A percentile compares a stretch with the other conserved stretches of the same genome.
phyloP scores from a whole-genome alignment of 2,888 invertebrate species.

The Pristionchus arcanus region DNA sequence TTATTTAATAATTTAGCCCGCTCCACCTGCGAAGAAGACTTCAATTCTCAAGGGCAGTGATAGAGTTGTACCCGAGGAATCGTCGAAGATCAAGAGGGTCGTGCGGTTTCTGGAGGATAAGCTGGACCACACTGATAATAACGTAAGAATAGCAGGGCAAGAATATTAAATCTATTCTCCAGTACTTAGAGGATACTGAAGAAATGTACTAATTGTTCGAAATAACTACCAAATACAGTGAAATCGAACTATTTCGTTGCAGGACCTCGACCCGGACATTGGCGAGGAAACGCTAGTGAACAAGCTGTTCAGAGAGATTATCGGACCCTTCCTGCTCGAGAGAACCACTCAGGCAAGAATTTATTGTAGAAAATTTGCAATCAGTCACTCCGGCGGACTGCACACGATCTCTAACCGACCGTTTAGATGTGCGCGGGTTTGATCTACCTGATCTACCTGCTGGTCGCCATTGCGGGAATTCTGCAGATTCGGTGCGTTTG shows the following conservation, averaged over 20 bases:
- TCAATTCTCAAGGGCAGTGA: slow-evolving; percentile 16
- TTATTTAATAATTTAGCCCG: slow-evolving; percentile 50
- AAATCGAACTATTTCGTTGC: background rate
- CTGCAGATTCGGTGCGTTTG: slow-evolving; percentile 60
- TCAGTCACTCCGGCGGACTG: background rate
- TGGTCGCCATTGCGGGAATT: slow-evolving; percentile 71
- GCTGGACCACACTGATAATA: slow-evolving; percentile 60
- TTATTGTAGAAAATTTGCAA: background rate
- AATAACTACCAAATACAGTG: background rate
- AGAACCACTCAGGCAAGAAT: slow-evolving; percentile 63
- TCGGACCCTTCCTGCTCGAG: slow-evolving; percentile 76
- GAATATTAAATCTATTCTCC: background rate
- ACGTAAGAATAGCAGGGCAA: background rate
- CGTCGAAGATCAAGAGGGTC: slow-evolving; percentile 59
- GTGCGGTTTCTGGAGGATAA: slow-evolving; percentile 62
- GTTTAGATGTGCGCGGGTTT: slow-evolving; percentile 62
- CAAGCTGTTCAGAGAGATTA: slow-evolving; percentile 75
- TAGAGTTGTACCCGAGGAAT: slow-evolving; percentile 27
- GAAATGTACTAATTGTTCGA: too few relatives aligned
- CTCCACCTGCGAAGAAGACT: slow-evolving; percentile 28
- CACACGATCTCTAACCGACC: background rate
- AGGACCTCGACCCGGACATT: slow-evolving; percentile 63
- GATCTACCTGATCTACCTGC: slow-evolving; percentile 69
- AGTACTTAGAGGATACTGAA: too few relatives aligned
- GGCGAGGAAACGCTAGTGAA: slow-evolving; percentile 76